A percentile compares a stretch with the other conserved stretches of the same genome.
Conservation (phyloP, 2,113 vertebrate genomes). For the Rhinoderma darwinii region DNA sequence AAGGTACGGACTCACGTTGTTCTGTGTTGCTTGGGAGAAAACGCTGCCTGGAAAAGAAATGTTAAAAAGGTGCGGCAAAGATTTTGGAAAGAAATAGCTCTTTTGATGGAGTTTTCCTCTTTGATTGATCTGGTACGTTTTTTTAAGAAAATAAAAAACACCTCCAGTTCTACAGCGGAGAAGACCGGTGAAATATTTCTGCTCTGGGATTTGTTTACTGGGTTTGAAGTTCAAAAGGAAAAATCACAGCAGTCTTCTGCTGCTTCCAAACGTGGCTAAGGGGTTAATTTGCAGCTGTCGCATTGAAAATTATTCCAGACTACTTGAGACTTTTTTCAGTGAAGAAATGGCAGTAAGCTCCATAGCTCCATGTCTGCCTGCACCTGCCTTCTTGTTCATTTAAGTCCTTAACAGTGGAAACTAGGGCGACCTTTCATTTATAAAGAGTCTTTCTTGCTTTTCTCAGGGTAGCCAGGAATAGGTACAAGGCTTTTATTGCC, state of each 20-base stretch:
- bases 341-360: conserved; percentile 21
- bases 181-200: neutral
- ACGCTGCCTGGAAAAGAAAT: neutral
- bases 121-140: conserved; percentile 10
- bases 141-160: conserved; percentile 3
- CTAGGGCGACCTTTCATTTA: neutral
- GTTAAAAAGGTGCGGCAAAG: neutral
- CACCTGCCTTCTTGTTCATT: conserved; percentile 40
- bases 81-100: conserved; percentile 14
- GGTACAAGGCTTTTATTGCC: neutral
- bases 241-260: conserved; percentile 5
- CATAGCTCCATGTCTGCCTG: conserved; percentile 25
- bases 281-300: conserved; percentile 47
- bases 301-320: conserved; percentile 34
- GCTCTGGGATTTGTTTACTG: conserved; percentile 8
- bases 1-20: neutral
- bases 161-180: neutral
- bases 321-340: conserved; percentile 39
- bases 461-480: neutral
- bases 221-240: conserved; percentile 43
- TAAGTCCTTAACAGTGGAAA: neutral
- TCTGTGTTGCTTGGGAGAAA: neutral
- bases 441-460: neutral
- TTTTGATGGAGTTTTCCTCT: conserved; percentile 19
- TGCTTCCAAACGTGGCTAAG: neutral